Evolutionary conservation across 2,797 vertebrate genomes (phyloP).

Genomic region (Rhynchotus rufescens): DNA sequence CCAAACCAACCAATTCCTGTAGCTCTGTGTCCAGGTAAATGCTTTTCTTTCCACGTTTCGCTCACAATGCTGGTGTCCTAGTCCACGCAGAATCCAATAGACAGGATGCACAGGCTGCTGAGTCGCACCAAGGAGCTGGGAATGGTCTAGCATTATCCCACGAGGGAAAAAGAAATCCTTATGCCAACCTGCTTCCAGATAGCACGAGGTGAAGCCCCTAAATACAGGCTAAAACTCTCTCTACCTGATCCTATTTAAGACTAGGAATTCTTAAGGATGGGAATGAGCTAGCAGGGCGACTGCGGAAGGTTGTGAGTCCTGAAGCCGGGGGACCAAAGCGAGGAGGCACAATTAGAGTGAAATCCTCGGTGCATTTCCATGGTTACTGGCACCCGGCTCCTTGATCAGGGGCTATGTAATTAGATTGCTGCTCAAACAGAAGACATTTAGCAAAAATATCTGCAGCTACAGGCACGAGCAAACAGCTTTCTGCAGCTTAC

Average conservation of each 20-base stretch:
- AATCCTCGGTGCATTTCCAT: neutral
- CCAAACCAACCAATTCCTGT: neutral
- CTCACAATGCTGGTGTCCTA: neutral
- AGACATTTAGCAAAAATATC: neutral
- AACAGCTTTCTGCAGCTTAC: neutral
- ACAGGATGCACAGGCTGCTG: accelerated
- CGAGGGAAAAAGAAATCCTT: neutral
- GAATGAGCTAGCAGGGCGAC: neutral
- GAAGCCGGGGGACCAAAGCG: neutral
- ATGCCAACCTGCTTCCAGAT: neutral
- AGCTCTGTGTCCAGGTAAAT: neutral
- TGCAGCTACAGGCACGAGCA: neutral
- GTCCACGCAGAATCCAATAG: neutral
- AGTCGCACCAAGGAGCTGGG: neutral
- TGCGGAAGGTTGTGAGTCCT: neutral
- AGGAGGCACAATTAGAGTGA: neutral
- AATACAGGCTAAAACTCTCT: neutral
- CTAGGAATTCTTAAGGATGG: too few relatives aligned
- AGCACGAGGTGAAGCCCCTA: neutral
- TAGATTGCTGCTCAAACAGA: neutral
- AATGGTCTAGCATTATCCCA: neutral
- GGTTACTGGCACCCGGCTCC: neutral
- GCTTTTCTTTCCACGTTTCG: neutral
- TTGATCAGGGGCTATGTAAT: neutral
- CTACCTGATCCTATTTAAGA: too few relatives aligned